Conservation (phyloP, 2,113 vertebrate species). For the Athene cunicularia region DNA sequence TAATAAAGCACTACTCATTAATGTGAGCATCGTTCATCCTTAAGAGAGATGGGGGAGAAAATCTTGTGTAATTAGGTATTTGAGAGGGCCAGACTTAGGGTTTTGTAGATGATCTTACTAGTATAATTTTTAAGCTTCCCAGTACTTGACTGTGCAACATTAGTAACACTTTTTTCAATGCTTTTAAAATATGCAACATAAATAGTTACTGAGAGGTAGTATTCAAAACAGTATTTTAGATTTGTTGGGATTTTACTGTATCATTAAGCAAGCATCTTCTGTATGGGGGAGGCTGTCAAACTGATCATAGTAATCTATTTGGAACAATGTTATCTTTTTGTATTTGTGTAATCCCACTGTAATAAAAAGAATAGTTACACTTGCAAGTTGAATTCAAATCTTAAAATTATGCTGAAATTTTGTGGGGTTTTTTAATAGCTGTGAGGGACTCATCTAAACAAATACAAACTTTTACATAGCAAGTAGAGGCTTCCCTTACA, state of each 20-base stretch:
- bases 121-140: not conserved
- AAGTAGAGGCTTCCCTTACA: not conserved
- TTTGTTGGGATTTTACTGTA: not conserved
- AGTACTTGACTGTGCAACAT: not conserved
- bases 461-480: not conserved
- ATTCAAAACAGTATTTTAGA: not conserved
- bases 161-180: not conserved
- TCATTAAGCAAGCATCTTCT: not conserved
- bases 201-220: not conserved
- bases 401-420: not conserved
- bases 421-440: not conserved
- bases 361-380: not conserved
- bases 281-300: not conserved
- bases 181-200: not conserved
- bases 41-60: not conserved
- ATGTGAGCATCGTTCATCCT: not conserved
- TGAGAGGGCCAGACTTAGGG: not conserved
- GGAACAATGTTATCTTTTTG: not conserved
- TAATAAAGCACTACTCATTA: not conserved
- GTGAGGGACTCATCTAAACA: not conserved
- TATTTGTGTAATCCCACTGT: not conserved
- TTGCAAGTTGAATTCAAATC: not conserved
- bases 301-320: not conserved
- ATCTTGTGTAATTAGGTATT: not conserved
- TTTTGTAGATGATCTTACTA: not conserved